A percentile compares a stretch with the other conserved stretches of the same genome.
These are phyloP conservation scores for Cephalopachus bancanus DNA, from an alignment of 2,797 vertebrate genomes.

Conservation along the genomic window DNA sequence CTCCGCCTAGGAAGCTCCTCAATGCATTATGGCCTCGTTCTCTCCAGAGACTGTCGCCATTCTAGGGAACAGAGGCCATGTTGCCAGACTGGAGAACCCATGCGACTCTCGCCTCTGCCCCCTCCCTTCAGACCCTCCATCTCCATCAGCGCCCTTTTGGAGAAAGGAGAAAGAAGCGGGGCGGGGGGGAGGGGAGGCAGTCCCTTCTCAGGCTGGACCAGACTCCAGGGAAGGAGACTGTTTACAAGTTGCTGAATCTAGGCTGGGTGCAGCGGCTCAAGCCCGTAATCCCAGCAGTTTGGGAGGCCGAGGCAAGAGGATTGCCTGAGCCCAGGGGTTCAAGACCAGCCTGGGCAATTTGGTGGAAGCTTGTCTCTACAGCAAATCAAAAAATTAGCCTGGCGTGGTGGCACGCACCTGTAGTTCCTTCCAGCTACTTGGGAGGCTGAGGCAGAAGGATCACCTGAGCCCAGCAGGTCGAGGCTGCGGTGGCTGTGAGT, in stretches of 20 bases:
- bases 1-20: not conserved
- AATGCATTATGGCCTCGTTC: not conserved
- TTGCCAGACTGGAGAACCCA: not conserved
- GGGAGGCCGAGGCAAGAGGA: no score
- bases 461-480: no score
- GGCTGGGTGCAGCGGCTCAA: no score
- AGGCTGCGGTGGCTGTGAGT: no score
- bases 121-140: not conserved
- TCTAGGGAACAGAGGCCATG: not conserved
- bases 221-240: not conserved
- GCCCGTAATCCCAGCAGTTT: no score
- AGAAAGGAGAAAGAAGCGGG: not conserved
- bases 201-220: not conserved
- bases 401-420: no score
- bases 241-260: not conserved
- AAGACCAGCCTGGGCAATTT: no score
- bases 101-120: not conserved
- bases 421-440: no score
- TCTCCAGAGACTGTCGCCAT: not conserved
- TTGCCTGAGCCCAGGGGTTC: no score
- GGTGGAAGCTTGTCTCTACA: no score
- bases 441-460: no score
- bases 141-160: not conserved
- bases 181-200: not conserved
- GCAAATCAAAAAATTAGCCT: no score